Percentiles rank a stretch among this genome's conserved stretches.
These are phyloP conservation scores for Exocentrus adspersus DNA, from an alignment of 2,888 invertebrate species.

Conservation along the genomic window DNA sequence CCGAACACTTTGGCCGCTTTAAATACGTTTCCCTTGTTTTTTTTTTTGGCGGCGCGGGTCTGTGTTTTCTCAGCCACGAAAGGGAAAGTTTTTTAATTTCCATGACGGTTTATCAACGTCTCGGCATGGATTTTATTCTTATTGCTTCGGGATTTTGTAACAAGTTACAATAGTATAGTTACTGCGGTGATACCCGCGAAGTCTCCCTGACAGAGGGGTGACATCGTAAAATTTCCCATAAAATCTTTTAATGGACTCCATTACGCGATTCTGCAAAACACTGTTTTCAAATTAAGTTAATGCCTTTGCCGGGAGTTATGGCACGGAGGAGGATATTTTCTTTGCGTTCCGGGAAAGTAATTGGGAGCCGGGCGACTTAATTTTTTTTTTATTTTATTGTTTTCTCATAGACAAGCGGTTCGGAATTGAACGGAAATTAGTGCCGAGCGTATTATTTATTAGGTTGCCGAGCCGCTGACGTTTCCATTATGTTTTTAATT, in stretches of 20 bases:
- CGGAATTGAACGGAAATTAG: background rate
- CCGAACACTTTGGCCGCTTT: slow-evolving; percentile 27
- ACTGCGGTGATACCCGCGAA: no score
- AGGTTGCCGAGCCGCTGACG: background rate
- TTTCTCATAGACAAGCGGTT: background rate
- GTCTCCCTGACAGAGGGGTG: background rate
- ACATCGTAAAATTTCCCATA: slow-evolving; percentile 19
- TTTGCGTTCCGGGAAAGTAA: background rate
- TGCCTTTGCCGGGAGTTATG: slow-evolving; percentile 5
- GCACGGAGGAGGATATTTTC: slow-evolving; percentile 3
- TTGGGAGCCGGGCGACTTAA: background rate
- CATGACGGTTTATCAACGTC: background rate
- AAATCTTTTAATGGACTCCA: slow-evolving; percentile 23
- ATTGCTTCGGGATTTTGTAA: background rate
- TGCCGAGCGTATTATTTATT: background rate
- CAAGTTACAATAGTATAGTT: no score
- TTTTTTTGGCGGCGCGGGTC: background rate
- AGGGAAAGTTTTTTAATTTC: background rate
- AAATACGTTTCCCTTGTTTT: background rate
- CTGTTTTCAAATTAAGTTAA: slow-evolving; percentile 23
- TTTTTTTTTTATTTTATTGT: slow-evolving; percentile 16
- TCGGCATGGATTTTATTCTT: background rate
- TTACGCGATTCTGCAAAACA: slow-evolving; percentile 14
- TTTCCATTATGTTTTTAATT: background rate
- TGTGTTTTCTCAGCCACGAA: no score